Percentiles rank a stretch among this genome's conserved stretches.
Conservation (phyloP, 2,113 vertebrate species). For the Chaenogobius annularis region DNA sequence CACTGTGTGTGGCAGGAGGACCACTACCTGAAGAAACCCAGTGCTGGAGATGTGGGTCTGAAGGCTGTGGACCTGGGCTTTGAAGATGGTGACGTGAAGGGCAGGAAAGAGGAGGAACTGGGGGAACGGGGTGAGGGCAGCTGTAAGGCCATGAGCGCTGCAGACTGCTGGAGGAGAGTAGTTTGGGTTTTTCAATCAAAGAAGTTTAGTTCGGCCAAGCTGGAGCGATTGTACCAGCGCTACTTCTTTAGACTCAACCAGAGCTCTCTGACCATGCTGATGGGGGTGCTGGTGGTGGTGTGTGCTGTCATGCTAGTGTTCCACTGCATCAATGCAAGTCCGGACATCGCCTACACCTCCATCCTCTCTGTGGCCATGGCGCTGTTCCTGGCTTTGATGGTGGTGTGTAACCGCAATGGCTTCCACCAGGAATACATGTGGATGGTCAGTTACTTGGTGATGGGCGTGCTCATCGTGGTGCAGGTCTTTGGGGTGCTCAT, state of each 20-base stretch:
- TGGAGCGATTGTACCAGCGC: slow-evolving; percentile 95
- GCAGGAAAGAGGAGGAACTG: slow-evolving; percentile 60
- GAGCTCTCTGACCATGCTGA: slow-evolving; percentile 95
- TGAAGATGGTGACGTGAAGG: slow-evolving; percentile 82
- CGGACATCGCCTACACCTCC: slow-evolving; percentile 72
- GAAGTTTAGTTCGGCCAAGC: slow-evolving; percentile 90
- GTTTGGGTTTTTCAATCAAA: slow-evolving; percentile 91
- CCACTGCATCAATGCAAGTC: slow-evolving; percentile 78
- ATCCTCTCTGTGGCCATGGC: slow-evolving; percentile 83
- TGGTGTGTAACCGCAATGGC: slow-evolving; percentile 91
- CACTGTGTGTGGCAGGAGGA: slow-evolving; percentile 94
- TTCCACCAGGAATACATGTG: slow-evolving; percentile 98
- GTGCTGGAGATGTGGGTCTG: slow-evolving; percentile 75
- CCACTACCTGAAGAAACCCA: slow-evolving; percentile 84
- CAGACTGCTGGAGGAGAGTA: slow-evolving; percentile 80
- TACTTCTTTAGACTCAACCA: slow-evolving; percentile 99
- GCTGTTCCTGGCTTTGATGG: slow-evolving; percentile 88
- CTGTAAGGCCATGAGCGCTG: slow-evolving; percentile 49
- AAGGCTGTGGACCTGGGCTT: slow-evolving; percentile 83
- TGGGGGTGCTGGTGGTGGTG: slow-evolving; percentile 91
- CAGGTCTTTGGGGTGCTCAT: slow-evolving; percentile 82
- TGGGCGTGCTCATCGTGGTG: slow-evolving; percentile 85
- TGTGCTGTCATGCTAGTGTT: slow-evolving; percentile 88
- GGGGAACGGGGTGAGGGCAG: slow-evolving; percentile 41
- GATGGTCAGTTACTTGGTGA: slow-evolving; percentile 94